These are phyloP conservation scores for Virgularia gustaviana DNA, from an alignment of 92 coral and sea anemone genomes.

Conservation along the genomic window DNA sequence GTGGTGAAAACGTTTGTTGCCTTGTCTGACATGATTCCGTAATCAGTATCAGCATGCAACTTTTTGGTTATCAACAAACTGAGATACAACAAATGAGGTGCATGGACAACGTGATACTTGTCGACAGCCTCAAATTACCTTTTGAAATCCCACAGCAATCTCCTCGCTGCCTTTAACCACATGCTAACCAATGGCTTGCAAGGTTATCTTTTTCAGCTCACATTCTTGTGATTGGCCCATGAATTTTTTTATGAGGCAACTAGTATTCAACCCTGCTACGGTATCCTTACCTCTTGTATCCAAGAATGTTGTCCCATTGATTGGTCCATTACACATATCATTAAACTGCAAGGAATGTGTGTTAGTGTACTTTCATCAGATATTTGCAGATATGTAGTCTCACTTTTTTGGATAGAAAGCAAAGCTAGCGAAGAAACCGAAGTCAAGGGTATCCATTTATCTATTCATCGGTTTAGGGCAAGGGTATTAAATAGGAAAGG, in stretches of 20 bases:
- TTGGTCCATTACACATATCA: constrained; percentile 7
- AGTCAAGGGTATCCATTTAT: too few relatives aligned
- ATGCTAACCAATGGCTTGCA: too few relatives aligned
- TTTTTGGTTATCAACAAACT: constrained; percentile 27
- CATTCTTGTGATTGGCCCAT: too few relatives aligned
- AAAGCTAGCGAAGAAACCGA: constrained; percentile 5
- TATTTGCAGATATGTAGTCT: constrained; percentile 1
- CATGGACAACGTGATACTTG: constrained; percentile 20
- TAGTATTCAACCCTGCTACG: constrained; percentile 6
- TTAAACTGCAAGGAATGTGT: constrained; percentile 3
- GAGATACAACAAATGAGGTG: constrained; percentile 4
- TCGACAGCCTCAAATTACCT: constrained; percentile 17
- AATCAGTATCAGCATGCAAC: too few relatives aligned
- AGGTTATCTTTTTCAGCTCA: too few relatives aligned
- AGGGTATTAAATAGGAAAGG: too few relatives aligned
- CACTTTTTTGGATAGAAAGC: background rate
- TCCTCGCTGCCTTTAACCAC: too few relatives aligned
- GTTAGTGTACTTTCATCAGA: background rate
- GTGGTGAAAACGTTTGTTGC: too few relatives aligned
- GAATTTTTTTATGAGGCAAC: background rate
- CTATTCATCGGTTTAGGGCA: too few relatives aligned
- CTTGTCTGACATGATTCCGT: too few relatives aligned
- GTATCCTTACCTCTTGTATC: too few relatives aligned
- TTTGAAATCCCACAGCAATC: too few relatives aligned
- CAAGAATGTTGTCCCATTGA: constrained; percentile 11